phyloP scores from a whole-genome alignment of 1,140 invertebrate genomes.

The Tachypleus tridentatus region DNA sequence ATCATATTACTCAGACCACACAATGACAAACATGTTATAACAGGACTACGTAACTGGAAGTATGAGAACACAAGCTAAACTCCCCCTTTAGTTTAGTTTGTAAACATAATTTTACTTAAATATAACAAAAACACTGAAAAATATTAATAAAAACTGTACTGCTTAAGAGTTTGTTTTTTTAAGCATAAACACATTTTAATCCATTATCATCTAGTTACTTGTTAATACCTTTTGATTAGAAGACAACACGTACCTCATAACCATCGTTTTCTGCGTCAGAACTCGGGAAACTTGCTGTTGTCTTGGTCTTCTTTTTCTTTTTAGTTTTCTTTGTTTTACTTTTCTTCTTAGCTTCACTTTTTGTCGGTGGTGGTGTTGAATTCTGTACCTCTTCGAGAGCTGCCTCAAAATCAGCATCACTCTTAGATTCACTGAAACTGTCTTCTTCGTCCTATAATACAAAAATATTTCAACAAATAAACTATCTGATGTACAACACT shows the following conservation, averaged over 20 bases:
- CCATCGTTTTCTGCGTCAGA: conserved; percentile 59
- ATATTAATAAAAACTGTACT: no score
- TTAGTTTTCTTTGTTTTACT: conserved; percentile 81
- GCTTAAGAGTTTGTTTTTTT: no score
- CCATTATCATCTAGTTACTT: neutral
- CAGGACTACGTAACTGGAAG: no score
- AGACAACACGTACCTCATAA: conserved; percentile 43
- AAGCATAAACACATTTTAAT: no score
- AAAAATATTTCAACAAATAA: no score
- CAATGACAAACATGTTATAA: no score
- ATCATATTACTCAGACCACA: no score
- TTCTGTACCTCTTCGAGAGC: conserved; percentile 68
- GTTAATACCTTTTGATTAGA: neutral
- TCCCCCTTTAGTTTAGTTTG: no score
- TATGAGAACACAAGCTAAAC: no score
- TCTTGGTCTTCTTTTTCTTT: conserved; percentile 83
- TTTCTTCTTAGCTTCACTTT: conserved; percentile 44
- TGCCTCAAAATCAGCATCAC: conserved; percentile 88
- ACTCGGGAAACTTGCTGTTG: conserved; percentile 68
- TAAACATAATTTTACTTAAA: neutral
- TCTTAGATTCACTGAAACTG: conserved; percentile 53
- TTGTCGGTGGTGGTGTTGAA: conserved; percentile 42
- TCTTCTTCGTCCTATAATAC: conserved; percentile 43
- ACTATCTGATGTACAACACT: no score
- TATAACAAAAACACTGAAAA: neutral